Conservation (phyloP, 53 echinoderm and acorn worm genomes). For the Mesocentrotus franciscanus region DNA sequence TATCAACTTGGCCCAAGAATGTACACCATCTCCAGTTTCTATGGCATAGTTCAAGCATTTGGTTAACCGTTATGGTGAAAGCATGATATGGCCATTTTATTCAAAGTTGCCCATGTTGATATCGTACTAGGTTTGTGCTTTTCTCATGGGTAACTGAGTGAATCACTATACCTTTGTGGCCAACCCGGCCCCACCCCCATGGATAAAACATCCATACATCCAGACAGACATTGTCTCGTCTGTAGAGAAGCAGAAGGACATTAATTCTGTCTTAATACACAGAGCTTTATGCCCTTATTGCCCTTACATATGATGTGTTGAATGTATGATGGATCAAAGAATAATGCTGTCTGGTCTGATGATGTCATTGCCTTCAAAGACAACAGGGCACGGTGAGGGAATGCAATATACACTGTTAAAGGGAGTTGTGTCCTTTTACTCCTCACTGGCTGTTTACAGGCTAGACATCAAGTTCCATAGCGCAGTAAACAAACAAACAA, state of each 20-base stretch:
- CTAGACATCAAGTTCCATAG: conserved; percentile 16
- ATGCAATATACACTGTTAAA: not conserved
- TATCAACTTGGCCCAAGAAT: not conserved
- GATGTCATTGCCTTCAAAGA: not conserved
- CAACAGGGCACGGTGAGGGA: not conserved
- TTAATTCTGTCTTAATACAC: not conserved
- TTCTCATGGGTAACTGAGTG: too few species aligned
- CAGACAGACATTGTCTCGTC: not conserved
- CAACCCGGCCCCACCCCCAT: too few species aligned
- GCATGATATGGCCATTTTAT: not conserved
- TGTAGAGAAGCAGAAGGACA: not conserved
- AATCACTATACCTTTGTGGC: too few species aligned
- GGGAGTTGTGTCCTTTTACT: not conserved
- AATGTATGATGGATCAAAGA: not conserved
- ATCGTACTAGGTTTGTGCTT: not conserved
- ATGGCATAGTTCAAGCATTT: too few species aligned
- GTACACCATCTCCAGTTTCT: not conserved
- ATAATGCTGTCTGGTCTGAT: not conserved
- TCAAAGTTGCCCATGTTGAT: not conserved
- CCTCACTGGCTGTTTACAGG: not conserved
- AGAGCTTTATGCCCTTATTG: not conserved
- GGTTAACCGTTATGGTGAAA: not conserved
- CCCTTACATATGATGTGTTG: not conserved
- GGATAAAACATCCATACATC: not conserved
- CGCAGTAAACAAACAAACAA: conserved; percentile 22